Conservation (phyloP, 2,113 vertebrate genomes). For the Anas platyrhynchos region DNA sequence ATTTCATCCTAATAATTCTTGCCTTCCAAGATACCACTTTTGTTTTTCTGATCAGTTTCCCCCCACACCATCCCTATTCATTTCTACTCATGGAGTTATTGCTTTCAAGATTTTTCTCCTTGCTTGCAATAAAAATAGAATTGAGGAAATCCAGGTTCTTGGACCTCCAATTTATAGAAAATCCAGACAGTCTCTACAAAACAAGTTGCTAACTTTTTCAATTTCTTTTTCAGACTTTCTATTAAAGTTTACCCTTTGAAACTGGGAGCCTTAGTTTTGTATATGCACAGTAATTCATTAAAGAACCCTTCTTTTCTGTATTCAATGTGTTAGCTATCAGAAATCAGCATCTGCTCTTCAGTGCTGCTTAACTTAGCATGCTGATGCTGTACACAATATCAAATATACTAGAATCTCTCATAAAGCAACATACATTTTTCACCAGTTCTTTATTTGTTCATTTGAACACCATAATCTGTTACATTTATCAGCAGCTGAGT, state of each 20-base stretch:
- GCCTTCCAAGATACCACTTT: not conserved
- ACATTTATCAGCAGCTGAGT: not conserved
- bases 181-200: not conserved
- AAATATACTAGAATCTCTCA: not conserved
- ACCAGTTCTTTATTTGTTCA: not conserved
- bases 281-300: not conserved
- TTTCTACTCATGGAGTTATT: not conserved
- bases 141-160: not conserved
- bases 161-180: not conserved
- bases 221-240: not conserved
- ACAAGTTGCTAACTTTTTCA: not conserved
- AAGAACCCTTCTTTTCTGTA: not conserved
- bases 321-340: not conserved
- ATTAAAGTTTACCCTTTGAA: not conserved
- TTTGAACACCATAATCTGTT: not conserved
- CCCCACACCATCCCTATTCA: not conserved
- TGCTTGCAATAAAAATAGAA: not conserved
- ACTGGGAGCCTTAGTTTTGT: not conserved
- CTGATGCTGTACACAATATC: not conserved
- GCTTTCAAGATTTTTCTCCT: not conserved
- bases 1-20: not conserved
- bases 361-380: not conserved
- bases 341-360: not conserved
- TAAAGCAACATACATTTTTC: not conserved
- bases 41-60: not conserved